phyloP scores from a whole-genome alignment of 1,140 invertebrate species.

The Caenorhabditis brenneri region DNA sequence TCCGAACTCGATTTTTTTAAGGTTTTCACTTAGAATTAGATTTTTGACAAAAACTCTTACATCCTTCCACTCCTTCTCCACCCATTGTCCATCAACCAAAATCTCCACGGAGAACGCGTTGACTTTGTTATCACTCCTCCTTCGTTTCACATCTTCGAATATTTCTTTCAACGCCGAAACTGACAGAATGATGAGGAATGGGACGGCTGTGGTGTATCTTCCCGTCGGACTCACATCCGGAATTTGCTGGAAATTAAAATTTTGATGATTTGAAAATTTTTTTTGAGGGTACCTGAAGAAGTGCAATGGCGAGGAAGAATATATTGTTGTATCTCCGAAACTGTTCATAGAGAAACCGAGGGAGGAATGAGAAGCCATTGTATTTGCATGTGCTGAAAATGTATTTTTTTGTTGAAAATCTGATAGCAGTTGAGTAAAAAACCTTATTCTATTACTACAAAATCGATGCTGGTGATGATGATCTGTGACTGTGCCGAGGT shows the following conservation, averaged over 20 bases:
- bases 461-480: neutral
- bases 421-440: too few species aligned
- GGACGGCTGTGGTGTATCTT: constrained; percentile 89
- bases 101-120: constrained; percentile 79
- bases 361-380: constrained; percentile 84
- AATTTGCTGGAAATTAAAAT: constrained; percentile 85
- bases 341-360: constrained; percentile 93
- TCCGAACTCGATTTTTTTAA: neutral
- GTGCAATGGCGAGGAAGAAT: constrained; percentile 92
- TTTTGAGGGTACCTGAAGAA: constrained; percentile 87
- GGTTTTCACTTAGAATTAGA: neutral
- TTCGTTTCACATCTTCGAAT: constrained; percentile 91
- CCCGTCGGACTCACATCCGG: constrained; percentile 95
- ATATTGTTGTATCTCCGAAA: constrained; percentile 94
- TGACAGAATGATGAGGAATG: constrained; percentile 88
- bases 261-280: neutral
- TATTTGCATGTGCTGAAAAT: constrained; percentile 84
- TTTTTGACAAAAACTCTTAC: constrained; percentile 10
- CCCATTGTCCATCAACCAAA: constrained; percentile 62
- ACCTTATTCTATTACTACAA: constrained; percentile 34
- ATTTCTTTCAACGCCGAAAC: constrained; percentile 95
- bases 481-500: neutral
- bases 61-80: constrained; percentile 64
- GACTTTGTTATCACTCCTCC: constrained; percentile 89
- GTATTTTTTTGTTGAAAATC: neutral